Percentiles rank a stretch among this genome's conserved stretches.
Evolutionary conservation across 2,113 vertebrate genomes (phyloP).

Genomic region (Asarcornis scutulata): DNA sequence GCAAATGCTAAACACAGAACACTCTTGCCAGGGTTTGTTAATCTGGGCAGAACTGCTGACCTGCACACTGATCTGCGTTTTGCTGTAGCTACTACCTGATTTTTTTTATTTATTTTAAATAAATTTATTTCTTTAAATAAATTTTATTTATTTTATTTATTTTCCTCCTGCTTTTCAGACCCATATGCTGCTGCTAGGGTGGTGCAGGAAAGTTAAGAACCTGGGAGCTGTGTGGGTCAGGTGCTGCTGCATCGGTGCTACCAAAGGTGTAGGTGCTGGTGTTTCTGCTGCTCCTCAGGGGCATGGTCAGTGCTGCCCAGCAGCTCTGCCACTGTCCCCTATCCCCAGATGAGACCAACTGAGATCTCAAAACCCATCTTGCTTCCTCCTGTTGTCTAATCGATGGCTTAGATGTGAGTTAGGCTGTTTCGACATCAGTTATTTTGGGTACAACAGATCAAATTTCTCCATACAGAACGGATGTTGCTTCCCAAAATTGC

Average conservation of each 20-base stretch:
- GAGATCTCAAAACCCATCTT: background rate
- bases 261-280: background rate
- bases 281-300: background rate
- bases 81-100: background rate
- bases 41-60: background rate
- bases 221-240: too few species aligned
- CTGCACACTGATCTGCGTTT: background rate
- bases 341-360: background rate
- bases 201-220: background rate
- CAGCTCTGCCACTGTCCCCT: background rate
- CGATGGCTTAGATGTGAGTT: background rate
- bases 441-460: slow-evolving; percentile 38
- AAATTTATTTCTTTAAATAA: too few species aligned
- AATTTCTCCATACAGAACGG: slow-evolving; percentile 33
- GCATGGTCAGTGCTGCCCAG: background rate
- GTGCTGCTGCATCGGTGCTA: accelerated
- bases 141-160: too few species aligned
- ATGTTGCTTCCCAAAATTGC: slow-evolving; percentile 50
- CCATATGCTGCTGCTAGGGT: background rate
- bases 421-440: slow-evolving; percentile 9
- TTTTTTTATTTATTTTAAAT: background rate
- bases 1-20: background rate
- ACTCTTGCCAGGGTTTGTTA: background rate
- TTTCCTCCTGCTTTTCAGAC: background rate
- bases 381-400: background rate